A percentile compares a stretch with the other conserved stretches of the same genome.
These are phyloP conservation scores for Homarus gammarus DNA, from an alignment of 2,888 invertebrate species.

Conservation along the genomic window DNA sequence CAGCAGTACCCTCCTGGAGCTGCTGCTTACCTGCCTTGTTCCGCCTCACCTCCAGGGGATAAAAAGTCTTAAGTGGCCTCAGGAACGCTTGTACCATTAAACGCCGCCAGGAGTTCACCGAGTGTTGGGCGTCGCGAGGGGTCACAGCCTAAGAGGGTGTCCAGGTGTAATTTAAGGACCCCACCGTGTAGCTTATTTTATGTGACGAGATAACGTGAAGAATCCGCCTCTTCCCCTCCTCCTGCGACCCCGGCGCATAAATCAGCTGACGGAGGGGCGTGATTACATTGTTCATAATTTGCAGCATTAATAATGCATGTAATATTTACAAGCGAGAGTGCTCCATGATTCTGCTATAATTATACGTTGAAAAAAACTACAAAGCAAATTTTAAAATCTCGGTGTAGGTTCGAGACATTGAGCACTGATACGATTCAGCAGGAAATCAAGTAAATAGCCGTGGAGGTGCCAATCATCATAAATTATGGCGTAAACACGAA, in stretches of 20 bases:
- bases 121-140: neutral
- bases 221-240: neutral
- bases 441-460: slow-evolving; percentile 3
- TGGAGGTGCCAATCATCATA: slow-evolving; percentile 17
- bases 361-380: too few relatives aligned
- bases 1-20: neutral
- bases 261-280: too few relatives aligned
- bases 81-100: neutral
- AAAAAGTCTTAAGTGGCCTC: too few relatives aligned
- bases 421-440: neutral
- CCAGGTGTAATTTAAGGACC: neutral
- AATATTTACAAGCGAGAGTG: too few relatives aligned
- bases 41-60: too few relatives aligned
- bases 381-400: neutral
- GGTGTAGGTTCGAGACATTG: neutral
- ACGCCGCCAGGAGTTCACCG: neutral
- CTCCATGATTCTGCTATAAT: too few relatives aligned
- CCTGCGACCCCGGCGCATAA: too few relatives aligned
- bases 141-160: neutral
- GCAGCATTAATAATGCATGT: too few relatives aligned
- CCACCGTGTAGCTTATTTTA: neutral
- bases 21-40: neutral
- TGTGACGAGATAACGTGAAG: neutral
- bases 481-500: neutral
- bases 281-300: too few relatives aligned